Conservation (phyloP, 1,140 invertebrate genomes). For the Glomeris maerens region DNA sequence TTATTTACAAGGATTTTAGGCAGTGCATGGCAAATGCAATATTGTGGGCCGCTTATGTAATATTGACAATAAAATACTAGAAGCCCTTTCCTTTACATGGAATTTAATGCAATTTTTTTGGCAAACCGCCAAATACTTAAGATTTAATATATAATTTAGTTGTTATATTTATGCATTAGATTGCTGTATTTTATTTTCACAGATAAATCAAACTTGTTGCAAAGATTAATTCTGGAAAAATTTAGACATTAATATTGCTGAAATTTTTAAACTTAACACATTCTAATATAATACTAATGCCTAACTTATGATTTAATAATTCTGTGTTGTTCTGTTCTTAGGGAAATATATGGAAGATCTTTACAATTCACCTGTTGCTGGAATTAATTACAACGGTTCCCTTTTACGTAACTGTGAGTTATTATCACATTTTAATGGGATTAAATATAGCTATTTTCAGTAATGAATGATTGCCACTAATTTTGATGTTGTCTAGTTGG, state of each 20-base stretch:
- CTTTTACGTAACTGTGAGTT: conserved; percentile 82
- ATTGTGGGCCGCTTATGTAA: too few relatives aligned
- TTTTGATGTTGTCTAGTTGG: conserved; percentile 4
- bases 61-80: too few relatives aligned
- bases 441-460: conserved; percentile 4
- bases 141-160: background rate
- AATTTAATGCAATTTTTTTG: too few relatives aligned
- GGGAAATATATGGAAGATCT: conserved; percentile 92
- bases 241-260: background rate
- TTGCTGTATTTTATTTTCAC: background rate
- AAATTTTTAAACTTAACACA: background rate
- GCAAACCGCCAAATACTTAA: too few relatives aligned
- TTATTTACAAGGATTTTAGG: too few relatives aligned
- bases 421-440: background rate
- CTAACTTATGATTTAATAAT: background rate
- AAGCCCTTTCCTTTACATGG: too few relatives aligned
- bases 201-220: background rate
- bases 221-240: background rate
- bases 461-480: background rate
- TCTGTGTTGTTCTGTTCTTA: conserved; percentile 35
- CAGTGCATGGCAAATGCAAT: too few relatives aligned
- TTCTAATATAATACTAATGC: conserved; percentile 4
- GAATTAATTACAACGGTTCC: conserved; percentile 91
- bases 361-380: conserved; percentile 85
- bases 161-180: background rate